Conservation (phyloP, 2,797 vertebrate species). For the Columba guinea region DNA sequence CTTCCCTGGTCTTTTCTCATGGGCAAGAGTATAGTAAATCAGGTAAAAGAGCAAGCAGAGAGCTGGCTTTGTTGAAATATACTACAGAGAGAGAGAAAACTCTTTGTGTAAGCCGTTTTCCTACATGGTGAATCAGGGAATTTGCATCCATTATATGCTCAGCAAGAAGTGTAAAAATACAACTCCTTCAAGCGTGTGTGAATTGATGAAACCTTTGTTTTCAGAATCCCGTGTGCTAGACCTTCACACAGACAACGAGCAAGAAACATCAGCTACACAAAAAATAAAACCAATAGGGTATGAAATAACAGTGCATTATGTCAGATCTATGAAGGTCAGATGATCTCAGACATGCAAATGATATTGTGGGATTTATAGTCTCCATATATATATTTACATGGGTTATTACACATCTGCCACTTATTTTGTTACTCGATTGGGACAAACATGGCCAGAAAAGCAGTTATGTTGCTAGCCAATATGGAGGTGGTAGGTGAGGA, state of each 20-base stretch:
- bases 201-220: background rate
- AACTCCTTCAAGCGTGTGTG: background rate
- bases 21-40: background rate
- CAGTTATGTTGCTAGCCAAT: background rate
- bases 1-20: background rate
- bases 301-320: background rate
- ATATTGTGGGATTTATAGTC: background rate
- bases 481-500: background rate
- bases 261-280: background rate
- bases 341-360: background rate
- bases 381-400: too few species aligned
- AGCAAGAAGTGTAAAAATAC: background rate
- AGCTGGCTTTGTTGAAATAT: background rate
- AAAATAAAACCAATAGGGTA: background rate
- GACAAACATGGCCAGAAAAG: background rate
- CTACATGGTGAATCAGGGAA: background rate
- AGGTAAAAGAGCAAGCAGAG: constrained; percentile 17
- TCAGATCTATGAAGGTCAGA: background rate
- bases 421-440: background rate
- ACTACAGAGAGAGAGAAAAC: background rate
- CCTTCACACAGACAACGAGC: background rate
- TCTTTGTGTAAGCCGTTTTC: constrained; percentile 12
- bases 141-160: background rate
- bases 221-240: background rate
- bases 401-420: background rate